Percentiles rank a stretch among this genome's conserved stretches.
phyloP scores from a whole-genome alignment of 2,797 vertebrate species.

The Chromobotia macracanthus region DNA sequence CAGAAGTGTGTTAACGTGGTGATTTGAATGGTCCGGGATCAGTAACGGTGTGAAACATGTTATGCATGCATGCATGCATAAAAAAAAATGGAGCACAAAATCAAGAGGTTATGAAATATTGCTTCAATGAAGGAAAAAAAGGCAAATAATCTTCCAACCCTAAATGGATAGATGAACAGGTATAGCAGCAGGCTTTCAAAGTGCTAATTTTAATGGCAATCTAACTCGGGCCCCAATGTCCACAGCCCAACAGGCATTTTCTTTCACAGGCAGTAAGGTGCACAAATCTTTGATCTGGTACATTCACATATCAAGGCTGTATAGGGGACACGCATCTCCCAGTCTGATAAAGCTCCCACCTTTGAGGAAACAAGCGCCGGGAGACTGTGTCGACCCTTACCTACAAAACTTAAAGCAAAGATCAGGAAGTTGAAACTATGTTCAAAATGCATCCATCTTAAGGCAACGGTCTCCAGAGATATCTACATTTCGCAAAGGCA shows the following conservation, averaged over 20 bases:
- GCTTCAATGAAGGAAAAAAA: slow-evolving; percentile 25
- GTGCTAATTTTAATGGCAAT: slow-evolving; percentile 90
- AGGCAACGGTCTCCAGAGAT: slow-evolving; percentile 39
- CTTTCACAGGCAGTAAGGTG: slow-evolving; percentile 82
- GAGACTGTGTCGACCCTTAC: slow-evolving; percentile 57
- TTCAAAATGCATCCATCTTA: slow-evolving; percentile 42
- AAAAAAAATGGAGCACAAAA: neutral
- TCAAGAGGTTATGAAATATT: neutral
- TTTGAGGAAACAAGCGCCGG: slow-evolving; percentile 67
- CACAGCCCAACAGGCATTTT: slow-evolving; percentile 82
- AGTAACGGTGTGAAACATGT: no score
- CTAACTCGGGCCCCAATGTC: slow-evolving; percentile 71
- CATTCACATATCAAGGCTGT: slow-evolving; percentile 67
- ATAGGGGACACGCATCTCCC: slow-evolving; percentile 41
- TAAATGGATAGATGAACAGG: slow-evolving; percentile 77
- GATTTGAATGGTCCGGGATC: no score
- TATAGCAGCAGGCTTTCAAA: slow-evolving; percentile 96
- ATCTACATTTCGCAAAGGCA: slow-evolving; percentile 42
- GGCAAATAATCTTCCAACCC: slow-evolving; percentile 59
- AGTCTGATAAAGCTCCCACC: slow-evolving; percentile 49
- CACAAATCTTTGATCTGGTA: slow-evolving; percentile 73
- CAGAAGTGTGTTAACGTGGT: slow-evolving; percentile 43
- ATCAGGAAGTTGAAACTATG: slow-evolving; percentile 42
- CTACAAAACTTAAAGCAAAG: slow-evolving; percentile 46
- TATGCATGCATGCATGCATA: no score